These are phyloP conservation scores for Zele albiditarsus DNA, from an alignment of 2,888 invertebrate genomes.

Conservation along the genomic window DNA sequence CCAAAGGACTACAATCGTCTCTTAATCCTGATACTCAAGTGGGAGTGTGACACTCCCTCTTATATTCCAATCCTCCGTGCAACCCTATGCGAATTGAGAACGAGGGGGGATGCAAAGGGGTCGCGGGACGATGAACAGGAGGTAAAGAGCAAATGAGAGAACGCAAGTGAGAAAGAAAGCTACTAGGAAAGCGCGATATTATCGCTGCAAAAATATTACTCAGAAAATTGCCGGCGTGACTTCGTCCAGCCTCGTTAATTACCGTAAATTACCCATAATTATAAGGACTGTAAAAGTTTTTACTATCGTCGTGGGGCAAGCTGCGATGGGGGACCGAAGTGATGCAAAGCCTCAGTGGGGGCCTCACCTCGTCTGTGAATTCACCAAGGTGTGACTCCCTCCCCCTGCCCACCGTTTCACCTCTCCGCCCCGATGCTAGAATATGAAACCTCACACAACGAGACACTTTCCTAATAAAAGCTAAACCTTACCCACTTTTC, in stretches of 20 bases:
- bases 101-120: constrained; percentile 1
- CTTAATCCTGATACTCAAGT: constrained; percentile 42
- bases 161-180: constrained; percentile 30
- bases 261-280: constrained; percentile 73
- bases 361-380: constrained; percentile 67
- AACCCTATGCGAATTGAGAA: neutral
- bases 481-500: constrained; percentile 39
- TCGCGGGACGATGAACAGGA: constrained; percentile 14
- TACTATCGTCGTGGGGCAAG: constrained; percentile 72
- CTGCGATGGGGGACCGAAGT: constrained; percentile 58
- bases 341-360: constrained; percentile 70
- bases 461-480: constrained; percentile 61
- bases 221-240: constrained; percentile 72
- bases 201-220: constrained; percentile 71
- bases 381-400: constrained; percentile 63
- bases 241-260: constrained; percentile 73
- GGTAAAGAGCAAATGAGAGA: neutral
- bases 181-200: constrained; percentile 67
- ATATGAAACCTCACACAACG: constrained; percentile 57
- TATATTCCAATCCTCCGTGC: neutral
- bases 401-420: constrained; percentile 9
- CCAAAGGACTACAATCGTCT: constrained; percentile 38
- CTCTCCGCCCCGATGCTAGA: constrained; percentile 2
- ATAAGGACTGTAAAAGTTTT: constrained; percentile 73
- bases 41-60: constrained; percentile 3